phyloP scores from a whole-genome alignment of 2,113 vertebrate species.

The Maccullochella peelii region DNA sequence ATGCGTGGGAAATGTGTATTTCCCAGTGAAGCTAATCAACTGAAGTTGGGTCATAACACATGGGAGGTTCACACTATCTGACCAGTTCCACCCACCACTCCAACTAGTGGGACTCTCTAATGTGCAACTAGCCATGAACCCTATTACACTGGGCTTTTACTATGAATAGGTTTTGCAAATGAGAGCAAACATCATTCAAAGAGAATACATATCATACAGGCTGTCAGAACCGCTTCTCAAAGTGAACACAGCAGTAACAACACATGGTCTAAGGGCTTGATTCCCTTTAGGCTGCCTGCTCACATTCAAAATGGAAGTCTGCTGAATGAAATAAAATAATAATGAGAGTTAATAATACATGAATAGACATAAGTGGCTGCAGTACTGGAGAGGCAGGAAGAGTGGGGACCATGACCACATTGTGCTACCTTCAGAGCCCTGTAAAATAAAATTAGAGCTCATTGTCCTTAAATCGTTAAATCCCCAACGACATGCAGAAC shows the following conservation, averaged over 20 bases:
- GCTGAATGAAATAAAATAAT: conserved; percentile 69
- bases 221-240: conserved; percentile 17
- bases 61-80: no score
- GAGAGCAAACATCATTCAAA: not conserved
- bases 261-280: not conserved
- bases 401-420: not conserved
- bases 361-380: conserved; percentile 43
- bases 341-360: conserved; percentile 68
- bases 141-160: not conserved
- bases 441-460: conserved; percentile 7
- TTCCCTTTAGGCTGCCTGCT: not conserved
- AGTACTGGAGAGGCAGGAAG: not conserved
- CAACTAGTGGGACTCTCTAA: not conserved
- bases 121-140: not conserved
- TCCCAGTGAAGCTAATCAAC: no score
- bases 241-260: conserved; percentile 10
- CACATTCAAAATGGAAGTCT: conserved; percentile 59
- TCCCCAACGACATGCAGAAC: no score
- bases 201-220: not conserved
- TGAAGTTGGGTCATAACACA: no score
- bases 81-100: not conserved
- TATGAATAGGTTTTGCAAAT: not conserved
- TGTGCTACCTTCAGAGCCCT: not conserved
- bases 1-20: no score
- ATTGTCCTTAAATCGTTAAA: not conserved